Evolutionary conservation across 37 sponge, comb jelly and placozoan genomes (phyloP).

Genomic region (Hormiphora californensis): DNA sequence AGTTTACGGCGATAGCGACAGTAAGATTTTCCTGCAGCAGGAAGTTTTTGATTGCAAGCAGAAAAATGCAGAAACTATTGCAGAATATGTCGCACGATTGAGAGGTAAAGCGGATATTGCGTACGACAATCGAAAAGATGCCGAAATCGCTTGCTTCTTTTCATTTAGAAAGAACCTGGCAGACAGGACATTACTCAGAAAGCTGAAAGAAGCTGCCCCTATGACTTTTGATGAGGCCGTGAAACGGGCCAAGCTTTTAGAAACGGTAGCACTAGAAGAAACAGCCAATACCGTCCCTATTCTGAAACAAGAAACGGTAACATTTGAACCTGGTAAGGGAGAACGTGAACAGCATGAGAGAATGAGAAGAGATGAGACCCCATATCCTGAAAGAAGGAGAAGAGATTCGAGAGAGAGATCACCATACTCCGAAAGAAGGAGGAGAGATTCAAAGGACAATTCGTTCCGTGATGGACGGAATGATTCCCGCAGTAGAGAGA

Average conservation of each 20-base stretch:
- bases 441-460: not conserved
- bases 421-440: not conserved
- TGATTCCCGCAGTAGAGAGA: not conserved
- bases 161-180: not conserved
- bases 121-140: not conserved
- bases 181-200: not conserved
- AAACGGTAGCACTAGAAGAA: not conserved
- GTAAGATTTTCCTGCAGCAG: not conserved
- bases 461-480: not conserved
- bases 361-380: no score
- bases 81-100: not conserved
- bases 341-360: no score
- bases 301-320: not conserved
- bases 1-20: not conserved
- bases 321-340: not conserved
- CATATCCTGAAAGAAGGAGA: not conserved
- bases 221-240: not conserved
- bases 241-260: not conserved
- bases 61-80: not conserved
- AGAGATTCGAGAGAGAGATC: no score
- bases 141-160: not conserved
- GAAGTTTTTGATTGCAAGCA: slow-evolving; percentile 3
- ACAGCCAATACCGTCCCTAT: not conserved
- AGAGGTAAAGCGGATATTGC: not conserved
- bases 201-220: not conserved